phyloP scores from a whole-genome alignment of 2,797 vertebrate species.

The Mormyrus hasselquistii region DNA sequence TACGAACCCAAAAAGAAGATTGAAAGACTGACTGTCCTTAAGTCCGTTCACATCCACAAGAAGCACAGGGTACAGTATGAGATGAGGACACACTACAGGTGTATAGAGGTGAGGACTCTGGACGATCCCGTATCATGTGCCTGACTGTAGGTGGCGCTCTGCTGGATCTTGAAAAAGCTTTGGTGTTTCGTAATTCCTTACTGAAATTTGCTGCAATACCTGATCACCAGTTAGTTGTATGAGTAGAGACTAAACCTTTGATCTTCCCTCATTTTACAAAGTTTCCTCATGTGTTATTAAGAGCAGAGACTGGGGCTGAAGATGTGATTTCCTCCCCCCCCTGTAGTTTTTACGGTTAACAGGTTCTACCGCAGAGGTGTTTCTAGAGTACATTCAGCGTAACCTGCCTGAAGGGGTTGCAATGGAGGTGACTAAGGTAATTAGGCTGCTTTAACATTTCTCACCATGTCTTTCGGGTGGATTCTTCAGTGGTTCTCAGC shows the following conservation, averaged over 20 bases:
- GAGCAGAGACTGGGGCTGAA: neutral
- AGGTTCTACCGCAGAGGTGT: conserved; percentile 77
- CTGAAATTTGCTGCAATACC: neutral
- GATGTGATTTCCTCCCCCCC: neutral
- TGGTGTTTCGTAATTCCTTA: neutral
- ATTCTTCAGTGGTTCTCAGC: neutral
- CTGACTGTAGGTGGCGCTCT: neutral
- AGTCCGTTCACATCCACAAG: conserved; percentile 94
- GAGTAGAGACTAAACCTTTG: neutral
- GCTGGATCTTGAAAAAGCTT: neutral
- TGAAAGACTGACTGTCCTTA: conserved; percentile 80
- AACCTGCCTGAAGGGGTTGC: conserved; percentile 94
- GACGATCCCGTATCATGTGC: neutral
- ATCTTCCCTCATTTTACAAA: neutral
- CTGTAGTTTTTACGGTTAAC: conserved; percentile 62
- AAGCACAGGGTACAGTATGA: conserved; percentile 97
- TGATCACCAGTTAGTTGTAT: neutral
- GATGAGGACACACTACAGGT: conserved; percentile 85
- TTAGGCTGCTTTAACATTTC: neutral
- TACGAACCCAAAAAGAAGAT: conserved; percentile 69
- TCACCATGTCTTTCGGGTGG: neutral
- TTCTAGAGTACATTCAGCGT: conserved; percentile 91
- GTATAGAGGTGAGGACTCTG: conserved; percentile 70
- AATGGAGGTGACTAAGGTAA: conserved; percentile 88
- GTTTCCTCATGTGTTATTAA: neutral